These are phyloP conservation scores for Pasiphila rectangulata DNA, from an alignment of 2,888 invertebrate species.

Conservation along the genomic window DNA sequence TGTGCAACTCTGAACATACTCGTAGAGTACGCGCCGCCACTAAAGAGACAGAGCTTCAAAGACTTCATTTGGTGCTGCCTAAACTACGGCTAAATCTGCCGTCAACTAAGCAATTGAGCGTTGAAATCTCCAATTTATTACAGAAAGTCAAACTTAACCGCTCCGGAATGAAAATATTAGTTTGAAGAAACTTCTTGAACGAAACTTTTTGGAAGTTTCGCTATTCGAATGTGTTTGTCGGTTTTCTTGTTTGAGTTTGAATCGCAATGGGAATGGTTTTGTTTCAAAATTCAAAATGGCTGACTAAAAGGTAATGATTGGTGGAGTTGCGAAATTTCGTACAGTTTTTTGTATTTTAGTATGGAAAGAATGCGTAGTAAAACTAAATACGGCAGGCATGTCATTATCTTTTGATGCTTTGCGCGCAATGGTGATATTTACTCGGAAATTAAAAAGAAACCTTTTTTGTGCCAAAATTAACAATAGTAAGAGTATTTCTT, in stretches of 20 bases:
- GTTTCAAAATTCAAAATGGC: constrained; percentile 42
- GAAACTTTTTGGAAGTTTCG: constrained; percentile 36
- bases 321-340: constrained; percentile 4
- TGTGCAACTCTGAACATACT: too few relatives aligned
- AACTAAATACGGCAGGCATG: too few relatives aligned
- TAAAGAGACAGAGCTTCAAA: too few relatives aligned
- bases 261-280: constrained; percentile 36
- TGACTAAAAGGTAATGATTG: constrained; percentile 24
- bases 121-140: constrained; percentile 38
- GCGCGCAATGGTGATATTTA: too few relatives aligned
- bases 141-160: constrained; percentile 40
- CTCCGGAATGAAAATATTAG: constrained; percentile 43
- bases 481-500: too few relatives aligned
- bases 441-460: too few relatives aligned
- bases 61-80: too few relatives aligned
- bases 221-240: constrained; percentile 41
- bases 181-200: constrained; percentile 33
- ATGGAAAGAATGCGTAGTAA: too few relatives aligned
- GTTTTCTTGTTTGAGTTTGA: constrained; percentile 42
- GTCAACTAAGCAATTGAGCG: constrained; percentile 15
- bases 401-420: too few relatives aligned
- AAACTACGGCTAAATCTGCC: constrained; percentile 2
- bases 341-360: background rate
- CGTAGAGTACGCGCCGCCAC: too few relatives aligned
- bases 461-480: background rate